Percentiles rank a stretch among this genome's conserved stretches.
Evolutionary conservation across 1,140 invertebrate species (phyloP).

Genomic region (Drosophila seguyi): DNA sequence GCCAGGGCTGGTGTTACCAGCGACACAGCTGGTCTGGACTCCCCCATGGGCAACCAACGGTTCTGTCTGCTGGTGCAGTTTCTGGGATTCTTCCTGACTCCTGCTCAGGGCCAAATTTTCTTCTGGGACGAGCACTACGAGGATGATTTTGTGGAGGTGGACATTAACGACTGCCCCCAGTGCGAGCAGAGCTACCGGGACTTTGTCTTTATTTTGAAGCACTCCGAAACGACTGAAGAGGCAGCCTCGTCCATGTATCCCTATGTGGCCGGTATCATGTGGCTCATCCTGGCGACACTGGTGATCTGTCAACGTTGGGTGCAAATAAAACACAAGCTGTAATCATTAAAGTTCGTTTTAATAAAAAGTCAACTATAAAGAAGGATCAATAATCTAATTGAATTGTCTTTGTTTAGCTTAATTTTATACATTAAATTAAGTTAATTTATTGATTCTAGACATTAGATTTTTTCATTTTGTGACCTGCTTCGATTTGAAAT

Average conservation of each 20-base stretch:
- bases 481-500: too few relatives aligned
- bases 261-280: slow-evolving; percentile 48
- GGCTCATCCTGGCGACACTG: slow-evolving; percentile 44
- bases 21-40: background rate
- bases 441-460: too few relatives aligned
- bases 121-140: slow-evolving; percentile 46
- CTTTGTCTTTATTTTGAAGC: slow-evolving; percentile 54
- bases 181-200: slow-evolving; percentile 56
- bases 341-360: background rate
- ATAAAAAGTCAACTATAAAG: background rate
- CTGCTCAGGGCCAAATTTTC: slow-evolving; percentile 15
- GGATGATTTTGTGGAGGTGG: slow-evolving; percentile 59
- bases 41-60: slow-evolving; percentile 5
- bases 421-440: background rate
- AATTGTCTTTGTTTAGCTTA: background rate
- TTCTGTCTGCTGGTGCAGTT: slow-evolving; percentile 23
- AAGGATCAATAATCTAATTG: background rate
- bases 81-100: slow-evolving; percentile 10
- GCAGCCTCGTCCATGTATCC: slow-evolving; percentile 28
- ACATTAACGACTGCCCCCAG: slow-evolving; percentile 33
- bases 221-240: background rate
- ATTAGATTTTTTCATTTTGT: too few relatives aligned
- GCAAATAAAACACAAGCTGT: slow-evolving; percentile 17
- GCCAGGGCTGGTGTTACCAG: background rate
- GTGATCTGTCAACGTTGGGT: slow-evolving; percentile 37